Percentiles rank a stretch among this genome's conserved stretches.
Evolutionary conservation across 2,888 invertebrate species (phyloP).

Genomic region (Euclidia mi): DNA sequence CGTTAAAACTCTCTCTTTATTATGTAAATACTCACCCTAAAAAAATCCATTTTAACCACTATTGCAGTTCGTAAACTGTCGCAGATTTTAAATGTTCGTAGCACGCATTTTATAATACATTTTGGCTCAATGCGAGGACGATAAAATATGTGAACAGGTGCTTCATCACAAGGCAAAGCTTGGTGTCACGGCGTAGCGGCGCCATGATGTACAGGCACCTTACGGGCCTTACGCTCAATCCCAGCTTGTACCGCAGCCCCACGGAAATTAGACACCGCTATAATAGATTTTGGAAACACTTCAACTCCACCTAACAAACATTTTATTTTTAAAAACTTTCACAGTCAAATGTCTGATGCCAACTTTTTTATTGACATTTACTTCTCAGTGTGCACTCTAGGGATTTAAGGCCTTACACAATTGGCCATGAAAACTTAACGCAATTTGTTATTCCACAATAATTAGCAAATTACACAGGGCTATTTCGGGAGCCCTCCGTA

Average conservation of each 20-base stretch:
- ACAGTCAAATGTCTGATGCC: conserved; percentile 12
- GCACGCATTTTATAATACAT: conserved; percentile 73
- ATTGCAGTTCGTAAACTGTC: conserved; percentile 47
- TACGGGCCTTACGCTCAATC: conserved; percentile 75
- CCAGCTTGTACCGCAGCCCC: conserved; percentile 63
- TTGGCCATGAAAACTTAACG: conserved; percentile 55
- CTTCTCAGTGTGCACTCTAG: conserved; percentile 30
- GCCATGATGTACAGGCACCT: conserved; percentile 84
- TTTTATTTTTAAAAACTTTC: conserved; percentile 2
- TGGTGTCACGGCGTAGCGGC: conserved; percentile 78
- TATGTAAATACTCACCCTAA: background rate
- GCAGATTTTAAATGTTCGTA: conserved; percentile 59
- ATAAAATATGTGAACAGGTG: conserved; percentile 87
- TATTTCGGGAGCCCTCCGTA: conserved; percentile 69
- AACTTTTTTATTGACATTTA: conserved; percentile 36
- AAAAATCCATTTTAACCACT: conserved; percentile 25
- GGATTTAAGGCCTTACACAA: conserved; percentile 12
- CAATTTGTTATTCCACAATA: conserved; percentile 68
- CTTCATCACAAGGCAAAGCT: conserved; percentile 87
- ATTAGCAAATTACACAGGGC: conserved; percentile 77
- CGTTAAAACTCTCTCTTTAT: too few species aligned
- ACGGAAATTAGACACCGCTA: conserved; percentile 75
- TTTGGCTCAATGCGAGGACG: conserved; percentile 77
- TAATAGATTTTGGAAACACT: conserved; percentile 75
- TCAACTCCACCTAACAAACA: conserved; percentile 31